Base-by-base conservation (phyloP, 2,888 invertebrate species). In the Morpho helenor region DNA sequence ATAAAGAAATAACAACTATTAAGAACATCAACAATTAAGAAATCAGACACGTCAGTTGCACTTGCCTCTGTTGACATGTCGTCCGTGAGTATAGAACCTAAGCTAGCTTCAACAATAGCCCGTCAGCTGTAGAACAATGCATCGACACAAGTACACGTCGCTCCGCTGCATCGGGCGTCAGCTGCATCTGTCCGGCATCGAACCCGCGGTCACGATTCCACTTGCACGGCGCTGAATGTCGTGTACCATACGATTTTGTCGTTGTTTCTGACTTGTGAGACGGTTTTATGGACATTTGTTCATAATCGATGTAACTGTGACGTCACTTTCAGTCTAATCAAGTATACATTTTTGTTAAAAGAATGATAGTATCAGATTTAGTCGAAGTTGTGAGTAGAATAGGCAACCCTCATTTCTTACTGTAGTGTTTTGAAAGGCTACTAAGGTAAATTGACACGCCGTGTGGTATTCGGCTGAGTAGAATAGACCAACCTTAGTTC, bases 101-200 rank as follows among this genome's bases (percentile, higher is more conserved):
- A 7, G 8, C 43, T n/a, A 43, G 8, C 43, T n/a, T 43, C 43
- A 43, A 9, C 43, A 7, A 42, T 42, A 22, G 46, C 45, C 39
- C 46, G n/a, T 31, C 23, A 23, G 8, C 40, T 22, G 53, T 53
- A 47, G 45, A 40, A 53, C 53, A 53, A 53, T 53, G 53, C 40
- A 45, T 46, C 16, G 46, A 22, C 40, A 9, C 10, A 2, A 40
- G 31, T 45, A 52, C 52, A 52, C 9, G 6, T 31, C 7, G 16
- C 2, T 45, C 5, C 43, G 5, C 2, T 4, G 31, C 23, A 23
- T 31, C 7, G n/a, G 44, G 44, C 22, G 46, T 45, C 23, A 50
- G 39, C 49, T 57, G 61, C 67, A 67, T 65, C 65, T 64, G 67
- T 62, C 65, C 53, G 59, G 61, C 60, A 58, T 58, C 62, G 66